A percentile compares a stretch with the other conserved stretches of the same genome.
Conservation (phyloP, 2,113 vertebrate species). For the Trogon surrucura region DNA sequence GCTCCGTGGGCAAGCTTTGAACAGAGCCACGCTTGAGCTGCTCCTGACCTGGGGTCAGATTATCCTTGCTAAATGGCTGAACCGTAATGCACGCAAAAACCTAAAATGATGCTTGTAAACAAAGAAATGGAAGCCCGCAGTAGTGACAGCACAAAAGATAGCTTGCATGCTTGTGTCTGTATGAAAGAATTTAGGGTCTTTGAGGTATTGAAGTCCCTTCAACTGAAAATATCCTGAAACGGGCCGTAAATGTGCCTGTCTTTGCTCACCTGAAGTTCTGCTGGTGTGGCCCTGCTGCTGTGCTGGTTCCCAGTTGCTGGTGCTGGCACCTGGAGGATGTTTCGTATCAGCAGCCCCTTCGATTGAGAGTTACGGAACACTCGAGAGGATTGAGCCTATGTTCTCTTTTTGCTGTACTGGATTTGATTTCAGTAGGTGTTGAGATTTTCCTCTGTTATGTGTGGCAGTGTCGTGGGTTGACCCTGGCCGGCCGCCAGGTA, state of each 20-base stretch:
- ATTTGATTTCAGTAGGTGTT: not conserved
- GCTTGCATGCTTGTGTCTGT: not conserved
- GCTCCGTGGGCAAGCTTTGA: not conserved
- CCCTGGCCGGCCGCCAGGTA: too few relatives aligned
- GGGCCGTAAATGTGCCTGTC: accelerated
- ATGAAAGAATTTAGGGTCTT: not conserved
- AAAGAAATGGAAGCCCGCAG: not conserved
- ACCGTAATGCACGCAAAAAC: too few relatives aligned
- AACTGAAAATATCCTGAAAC: not conserved
- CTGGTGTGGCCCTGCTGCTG: not conserved
- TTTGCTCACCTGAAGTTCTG: not conserved
- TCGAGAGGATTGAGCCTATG: not conserved
- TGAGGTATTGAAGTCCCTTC: not conserved
- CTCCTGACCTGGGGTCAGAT: not conserved
- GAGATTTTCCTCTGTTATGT: not conserved
- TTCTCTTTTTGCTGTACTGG: not conserved
- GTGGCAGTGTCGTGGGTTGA: too few relatives aligned
- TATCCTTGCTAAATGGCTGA: not conserved
- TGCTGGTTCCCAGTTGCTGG: not conserved
- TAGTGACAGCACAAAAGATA: not conserved
- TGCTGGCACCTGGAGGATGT: not conserved
- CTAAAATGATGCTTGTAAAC: not conserved
- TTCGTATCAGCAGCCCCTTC: not conserved
- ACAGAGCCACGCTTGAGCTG: not conserved
- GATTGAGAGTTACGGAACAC: not conserved